Evolutionary conservation across 2,888 invertebrate genomes (phyloP).

Genomic region (Orthonychiurus folsomi): DNA sequence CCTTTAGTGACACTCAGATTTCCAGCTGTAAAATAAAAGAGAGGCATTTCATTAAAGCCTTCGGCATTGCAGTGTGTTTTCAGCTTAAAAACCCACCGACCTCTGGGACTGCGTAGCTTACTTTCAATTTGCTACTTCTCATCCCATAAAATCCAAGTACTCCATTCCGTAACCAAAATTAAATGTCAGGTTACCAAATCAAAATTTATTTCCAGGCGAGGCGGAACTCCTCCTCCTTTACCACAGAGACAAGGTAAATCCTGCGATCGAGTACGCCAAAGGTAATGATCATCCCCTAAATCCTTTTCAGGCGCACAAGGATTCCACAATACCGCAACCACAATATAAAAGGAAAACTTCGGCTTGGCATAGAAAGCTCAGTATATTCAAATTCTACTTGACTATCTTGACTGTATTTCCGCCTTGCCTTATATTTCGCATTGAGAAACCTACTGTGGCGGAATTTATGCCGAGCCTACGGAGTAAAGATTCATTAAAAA

Average conservation of each 20-base stretch:
- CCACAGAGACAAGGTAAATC: neutral
- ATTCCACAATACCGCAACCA: neutral
- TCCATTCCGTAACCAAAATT: neutral
- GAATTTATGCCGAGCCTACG: no score
- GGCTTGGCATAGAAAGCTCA: conserved; percentile 2
- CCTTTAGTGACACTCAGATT: neutral
- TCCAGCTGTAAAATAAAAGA: neutral
- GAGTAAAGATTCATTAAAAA: neutral
- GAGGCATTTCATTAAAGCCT: no score
- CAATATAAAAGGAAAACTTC: no score
- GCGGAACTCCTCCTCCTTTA: no score
- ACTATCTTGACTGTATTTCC: no score
- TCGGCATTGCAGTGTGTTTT: no score
- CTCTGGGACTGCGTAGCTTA: no score
- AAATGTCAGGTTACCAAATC: neutral
- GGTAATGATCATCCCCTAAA: neutral
- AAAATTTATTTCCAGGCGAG: neutral
- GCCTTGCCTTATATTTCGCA: no score
- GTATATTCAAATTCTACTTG: neutral
- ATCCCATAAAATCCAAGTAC: no score
- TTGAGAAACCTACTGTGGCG: no score
- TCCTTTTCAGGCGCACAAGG: neutral
- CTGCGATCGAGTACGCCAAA: neutral
- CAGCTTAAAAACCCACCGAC: no score
- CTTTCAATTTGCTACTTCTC: no score